Conservation (phyloP, 2,888 invertebrate species). For the Drosophila mimetica region DNA sequence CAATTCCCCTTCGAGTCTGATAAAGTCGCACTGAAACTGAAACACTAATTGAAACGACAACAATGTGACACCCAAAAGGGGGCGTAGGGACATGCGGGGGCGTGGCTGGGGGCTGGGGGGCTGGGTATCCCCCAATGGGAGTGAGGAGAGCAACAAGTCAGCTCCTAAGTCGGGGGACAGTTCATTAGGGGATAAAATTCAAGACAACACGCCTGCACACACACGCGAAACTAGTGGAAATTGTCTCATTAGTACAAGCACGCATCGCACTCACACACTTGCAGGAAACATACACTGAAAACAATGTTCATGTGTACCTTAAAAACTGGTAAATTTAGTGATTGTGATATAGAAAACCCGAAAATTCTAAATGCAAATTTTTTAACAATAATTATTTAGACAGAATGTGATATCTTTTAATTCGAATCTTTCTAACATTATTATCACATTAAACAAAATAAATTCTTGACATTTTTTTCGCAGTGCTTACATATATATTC, state of each 20-base stretch:
- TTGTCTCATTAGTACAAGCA: slow-evolving; percentile 72
- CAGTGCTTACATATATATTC: slow-evolving; percentile 5
- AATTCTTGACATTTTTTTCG: background rate
- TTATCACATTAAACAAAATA: too few relatives aligned
- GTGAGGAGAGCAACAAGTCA: slow-evolving; percentile 67
- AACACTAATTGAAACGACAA: slow-evolving; percentile 74
- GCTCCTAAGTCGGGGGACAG: slow-evolving; percentile 47
- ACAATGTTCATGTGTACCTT: too few relatives aligned
- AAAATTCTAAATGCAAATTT: too few relatives aligned
- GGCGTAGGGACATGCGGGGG: background rate
- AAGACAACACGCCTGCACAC: slow-evolving; percentile 59
- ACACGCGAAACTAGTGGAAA: slow-evolving; percentile 62
- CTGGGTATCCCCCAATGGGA: slow-evolving; percentile 3
- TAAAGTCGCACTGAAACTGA: slow-evolving; percentile 13
- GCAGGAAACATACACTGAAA: slow-evolving; percentile 4
- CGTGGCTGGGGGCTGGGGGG: slow-evolving; percentile 6
- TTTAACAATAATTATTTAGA: too few relatives aligned
- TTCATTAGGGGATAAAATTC: slow-evolving; percentile 75
- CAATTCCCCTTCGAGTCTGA: background rate
- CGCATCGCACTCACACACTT: slow-evolving; percentile 12
- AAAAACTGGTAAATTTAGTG: too few relatives aligned
- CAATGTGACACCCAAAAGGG: slow-evolving; percentile 27
- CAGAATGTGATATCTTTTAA: too few relatives aligned
- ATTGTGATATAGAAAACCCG: too few relatives aligned
- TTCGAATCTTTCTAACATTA: too few relatives aligned